phyloP scores from a whole-genome alignment of 1,140 invertebrate species.

The Eufriesea mexicana region DNA sequence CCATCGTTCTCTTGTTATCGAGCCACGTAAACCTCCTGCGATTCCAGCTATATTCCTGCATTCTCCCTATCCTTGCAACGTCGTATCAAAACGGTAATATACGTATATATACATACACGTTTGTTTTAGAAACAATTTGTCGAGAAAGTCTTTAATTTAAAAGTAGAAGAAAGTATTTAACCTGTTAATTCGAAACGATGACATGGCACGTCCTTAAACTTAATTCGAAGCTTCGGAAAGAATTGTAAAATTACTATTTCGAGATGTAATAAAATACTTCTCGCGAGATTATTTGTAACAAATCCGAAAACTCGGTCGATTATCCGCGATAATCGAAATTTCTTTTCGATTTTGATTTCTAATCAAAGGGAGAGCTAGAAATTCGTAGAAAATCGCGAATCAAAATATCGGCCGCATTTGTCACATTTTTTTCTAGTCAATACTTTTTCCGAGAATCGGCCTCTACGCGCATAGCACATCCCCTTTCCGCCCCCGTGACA shows the following conservation, averaged over 20 bases:
- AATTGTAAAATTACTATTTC: no score
- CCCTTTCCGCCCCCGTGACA: conserved; percentile 60
- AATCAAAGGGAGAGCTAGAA: no score
- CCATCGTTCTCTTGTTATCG: conserved; percentile 12
- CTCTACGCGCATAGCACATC: conserved; percentile 68
- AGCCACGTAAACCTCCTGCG: not conserved
- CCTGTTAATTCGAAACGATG: no score
- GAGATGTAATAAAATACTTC: not conserved
- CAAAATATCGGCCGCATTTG: not conserved
- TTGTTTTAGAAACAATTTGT: no score
- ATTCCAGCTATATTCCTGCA: not conserved
- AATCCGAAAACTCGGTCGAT: not conserved
- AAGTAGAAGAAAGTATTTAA: no score
- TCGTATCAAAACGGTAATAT: no score
- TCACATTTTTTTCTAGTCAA: conserved; percentile 40
- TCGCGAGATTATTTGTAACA: not conserved
- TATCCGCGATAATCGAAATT: no score
- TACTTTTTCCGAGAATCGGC: conserved; percentile 59
- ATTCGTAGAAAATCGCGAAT: not conserved
- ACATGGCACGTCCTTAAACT: no score
- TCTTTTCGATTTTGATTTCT: no score
- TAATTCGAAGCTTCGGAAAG: no score
- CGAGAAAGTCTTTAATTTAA: no score
- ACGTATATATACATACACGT: not conserved
- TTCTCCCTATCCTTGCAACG: not conserved